These are phyloP conservation scores for Polydrusus pterygomalis DNA, from an alignment of 2,888 invertebrate species.

Conservation along the genomic window DNA sequence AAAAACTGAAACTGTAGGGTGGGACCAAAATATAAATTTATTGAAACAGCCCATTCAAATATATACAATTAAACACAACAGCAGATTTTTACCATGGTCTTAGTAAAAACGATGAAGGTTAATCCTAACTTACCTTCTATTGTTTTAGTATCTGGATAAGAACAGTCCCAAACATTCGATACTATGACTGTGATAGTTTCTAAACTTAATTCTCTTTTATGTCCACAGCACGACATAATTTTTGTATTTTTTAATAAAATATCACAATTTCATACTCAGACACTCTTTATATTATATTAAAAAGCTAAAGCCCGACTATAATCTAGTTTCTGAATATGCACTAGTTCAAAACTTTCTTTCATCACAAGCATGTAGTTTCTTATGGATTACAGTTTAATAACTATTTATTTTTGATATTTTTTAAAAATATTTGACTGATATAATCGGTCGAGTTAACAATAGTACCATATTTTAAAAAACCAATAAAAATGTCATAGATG, in stretches of 20 bases:
- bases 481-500: conserved; percentile 2
- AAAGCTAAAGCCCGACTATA: background rate
- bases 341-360: background rate
- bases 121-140: background rate
- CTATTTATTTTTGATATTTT: background rate
- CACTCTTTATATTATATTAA: background rate
- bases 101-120: background rate
- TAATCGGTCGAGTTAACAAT: background rate
- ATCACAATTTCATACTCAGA: background rate
- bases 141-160: conserved; percentile 1
- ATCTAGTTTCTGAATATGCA: background rate
- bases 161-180: background rate
- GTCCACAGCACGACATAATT: background rate
- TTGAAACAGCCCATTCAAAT: no score
- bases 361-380: background rate
- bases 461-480: background rate
- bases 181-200: background rate
- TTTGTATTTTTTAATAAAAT: background rate
- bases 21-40: no score
- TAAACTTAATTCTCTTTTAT: background rate
- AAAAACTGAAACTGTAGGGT: no score
- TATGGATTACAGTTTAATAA: no score
- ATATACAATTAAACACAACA: no score
- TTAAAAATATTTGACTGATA: background rate
- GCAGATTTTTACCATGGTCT: no score